Conservation (phyloP, 2,797 vertebrate genomes). For the Trachops cirrhosus region DNA sequence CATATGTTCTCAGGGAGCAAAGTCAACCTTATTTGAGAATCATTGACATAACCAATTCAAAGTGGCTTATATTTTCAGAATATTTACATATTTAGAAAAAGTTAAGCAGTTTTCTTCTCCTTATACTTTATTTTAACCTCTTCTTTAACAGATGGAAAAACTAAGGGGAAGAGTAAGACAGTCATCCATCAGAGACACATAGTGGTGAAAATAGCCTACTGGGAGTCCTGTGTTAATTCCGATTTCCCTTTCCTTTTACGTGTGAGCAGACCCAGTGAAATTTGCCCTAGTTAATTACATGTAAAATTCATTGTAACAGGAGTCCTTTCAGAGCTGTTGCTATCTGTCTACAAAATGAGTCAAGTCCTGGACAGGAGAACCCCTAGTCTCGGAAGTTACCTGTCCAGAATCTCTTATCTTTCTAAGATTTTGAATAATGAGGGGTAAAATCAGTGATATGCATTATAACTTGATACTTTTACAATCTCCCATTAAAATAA, state of each 20-base stretch:
- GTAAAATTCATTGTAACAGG: neutral
- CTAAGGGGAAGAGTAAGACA: neutral
- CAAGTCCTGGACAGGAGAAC: neutral
- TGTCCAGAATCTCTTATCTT: neutral
- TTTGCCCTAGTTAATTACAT: neutral
- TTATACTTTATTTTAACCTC: neutral
- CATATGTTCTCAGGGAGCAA: neutral
- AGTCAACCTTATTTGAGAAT: neutral
- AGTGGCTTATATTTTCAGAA: neutral
- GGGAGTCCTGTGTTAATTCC: neutral
- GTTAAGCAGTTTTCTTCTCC: neutral
- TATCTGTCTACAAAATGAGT: neutral
- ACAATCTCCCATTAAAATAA: neutral
- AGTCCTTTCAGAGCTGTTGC: neutral
- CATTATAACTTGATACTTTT: neutral
- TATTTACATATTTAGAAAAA: neutral
- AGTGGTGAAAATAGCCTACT: neutral
- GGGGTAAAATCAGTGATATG: neutral
- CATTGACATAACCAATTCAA: neutral
- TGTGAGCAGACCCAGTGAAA: neutral
- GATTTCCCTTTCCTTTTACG: neutral
- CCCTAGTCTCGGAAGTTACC: neutral
- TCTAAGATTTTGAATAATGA: conserved; percentile 4
- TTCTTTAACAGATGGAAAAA: neutral
- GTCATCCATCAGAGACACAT: neutral